A percentile compares a stretch with the other conserved stretches of the same genome.
Conservation (phyloP, 2,888 invertebrate genomes). For the Cerastis rubricosa region DNA sequence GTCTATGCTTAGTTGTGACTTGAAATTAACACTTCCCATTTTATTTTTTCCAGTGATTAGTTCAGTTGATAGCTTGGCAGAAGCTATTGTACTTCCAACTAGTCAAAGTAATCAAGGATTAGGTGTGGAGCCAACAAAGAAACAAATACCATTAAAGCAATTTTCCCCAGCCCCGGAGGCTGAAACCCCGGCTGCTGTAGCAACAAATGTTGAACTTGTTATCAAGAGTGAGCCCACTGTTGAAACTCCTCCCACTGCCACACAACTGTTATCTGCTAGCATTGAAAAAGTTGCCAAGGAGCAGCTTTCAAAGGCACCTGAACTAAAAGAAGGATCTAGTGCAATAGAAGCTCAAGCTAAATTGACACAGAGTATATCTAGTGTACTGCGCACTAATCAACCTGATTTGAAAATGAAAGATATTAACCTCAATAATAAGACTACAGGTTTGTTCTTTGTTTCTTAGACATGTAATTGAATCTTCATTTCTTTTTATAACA, state of each 20-base stretch:
- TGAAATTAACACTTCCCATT: constrained; percentile 27
- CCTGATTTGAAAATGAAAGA: constrained; percentile 87
- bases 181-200: constrained; percentile 65
- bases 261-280: constrained; percentile 85
- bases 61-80: constrained; percentile 85
- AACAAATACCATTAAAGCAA: constrained; percentile 69
- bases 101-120: constrained; percentile 82
- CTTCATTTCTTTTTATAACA: neutral
- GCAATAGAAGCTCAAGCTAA: constrained; percentile 87
- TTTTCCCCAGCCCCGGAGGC: constrained; percentile 70
- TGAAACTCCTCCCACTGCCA: constrained; percentile 80
- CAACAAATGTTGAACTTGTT: constrained; percentile 73
- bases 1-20: neutral
- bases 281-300: constrained; percentile 87
- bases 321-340: constrained; percentile 79
- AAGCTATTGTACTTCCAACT: constrained; percentile 84
- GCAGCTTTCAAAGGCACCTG: constrained; percentile 68
- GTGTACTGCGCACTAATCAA: constrained; percentile 81
- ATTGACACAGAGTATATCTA: constrained; percentile 86
- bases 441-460: constrained; percentile 79
- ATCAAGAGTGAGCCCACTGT: constrained; percentile 75
- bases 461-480: constrained; percentile 16
- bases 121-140: constrained; percentile 74
- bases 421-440: constrained; percentile 85
- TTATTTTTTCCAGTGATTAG: constrained; percentile 82